Evolutionary conservation across 2,797 vertebrate genomes (phyloP).

Genomic region (Thalassophryne amazonica): DNA sequence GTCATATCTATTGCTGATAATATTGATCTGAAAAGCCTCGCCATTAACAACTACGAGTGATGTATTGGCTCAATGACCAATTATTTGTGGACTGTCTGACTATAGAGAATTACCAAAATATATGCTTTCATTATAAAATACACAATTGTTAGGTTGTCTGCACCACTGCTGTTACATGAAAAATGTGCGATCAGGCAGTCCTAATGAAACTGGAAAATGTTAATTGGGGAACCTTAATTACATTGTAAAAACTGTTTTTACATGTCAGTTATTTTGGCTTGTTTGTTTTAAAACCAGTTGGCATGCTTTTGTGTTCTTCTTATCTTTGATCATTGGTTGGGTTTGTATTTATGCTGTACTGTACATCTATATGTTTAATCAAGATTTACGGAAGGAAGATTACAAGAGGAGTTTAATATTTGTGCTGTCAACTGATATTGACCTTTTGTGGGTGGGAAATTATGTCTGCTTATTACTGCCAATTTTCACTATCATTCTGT

Average conservation of each 20-base stretch:
- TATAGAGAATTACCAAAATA: no score
- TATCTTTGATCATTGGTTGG: constrained; percentile 57
- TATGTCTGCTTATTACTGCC: constrained; percentile 25
- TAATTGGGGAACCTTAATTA: constrained; percentile 59
- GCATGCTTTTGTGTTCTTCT: constrained; percentile 69
- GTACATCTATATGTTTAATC: constrained; percentile 57
- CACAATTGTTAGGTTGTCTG: no score
- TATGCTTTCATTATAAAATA: no score
- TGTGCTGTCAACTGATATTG: constrained; percentile 38
- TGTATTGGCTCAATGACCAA: no score
- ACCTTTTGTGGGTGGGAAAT: not conserved
- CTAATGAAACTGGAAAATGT: constrained; percentile 46
- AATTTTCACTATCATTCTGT: constrained; percentile 46
- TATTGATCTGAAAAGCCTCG: no score
- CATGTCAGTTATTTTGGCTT: constrained; percentile 22
- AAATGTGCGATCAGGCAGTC: constrained; percentile 59
- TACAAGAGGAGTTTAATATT: constrained; percentile 30
- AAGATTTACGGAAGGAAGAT: constrained; percentile 17
- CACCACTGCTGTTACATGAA: constrained; percentile 9
- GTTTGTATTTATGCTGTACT: constrained; percentile 63
- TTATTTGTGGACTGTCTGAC: no score
- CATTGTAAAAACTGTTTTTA: constrained; percentile 59
- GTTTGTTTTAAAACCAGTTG: constrained; percentile 64
- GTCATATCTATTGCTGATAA: no score
- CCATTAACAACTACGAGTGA: no score